Conservation (phyloP, 2,113 vertebrate genomes). For the Paralichthys olivaceus region DNA sequence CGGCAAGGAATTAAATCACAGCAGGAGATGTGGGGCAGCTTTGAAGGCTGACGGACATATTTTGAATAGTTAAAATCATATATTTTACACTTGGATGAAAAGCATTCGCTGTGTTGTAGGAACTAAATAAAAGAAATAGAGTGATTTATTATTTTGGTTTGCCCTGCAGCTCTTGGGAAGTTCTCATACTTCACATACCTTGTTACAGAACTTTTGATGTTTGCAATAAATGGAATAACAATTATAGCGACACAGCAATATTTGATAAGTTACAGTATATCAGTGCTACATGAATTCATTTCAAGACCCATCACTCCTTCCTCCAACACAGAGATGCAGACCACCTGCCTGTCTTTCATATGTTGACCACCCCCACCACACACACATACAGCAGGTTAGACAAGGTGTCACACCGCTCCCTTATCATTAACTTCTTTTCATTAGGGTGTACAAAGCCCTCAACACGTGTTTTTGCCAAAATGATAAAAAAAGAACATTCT, state of each 20-base stretch:
- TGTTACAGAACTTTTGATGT: not conserved
- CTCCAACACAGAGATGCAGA: constrained; percentile 7
- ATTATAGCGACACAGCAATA: constrained; percentile 21
- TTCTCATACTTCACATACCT: not conserved
- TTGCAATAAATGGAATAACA: not conserved
- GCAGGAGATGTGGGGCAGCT: not conserved
- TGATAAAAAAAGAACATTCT: constrained; percentile 66
- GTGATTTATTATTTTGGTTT: not conserved
- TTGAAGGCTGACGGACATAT: not conserved
- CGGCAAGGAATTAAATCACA: not conserved
- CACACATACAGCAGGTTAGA: constrained; percentile 21
- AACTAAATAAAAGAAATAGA: not conserved
- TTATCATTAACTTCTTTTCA: constrained; percentile 67
- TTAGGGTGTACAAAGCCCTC: constrained; percentile 54
- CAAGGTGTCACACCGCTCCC: constrained; percentile 47
- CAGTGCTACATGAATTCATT: constrained; percentile 51
- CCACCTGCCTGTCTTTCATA: constrained; percentile 10
- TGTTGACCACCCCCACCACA: not conserved
- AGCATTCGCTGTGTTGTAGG: not conserved
- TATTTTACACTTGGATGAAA: not conserved
- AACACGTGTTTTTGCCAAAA: constrained; percentile 61
- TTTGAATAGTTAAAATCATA: not conserved
- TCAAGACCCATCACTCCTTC: constrained; percentile 2
- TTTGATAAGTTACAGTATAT: constrained; percentile 31
- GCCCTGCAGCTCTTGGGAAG: not conserved